Base-by-base conservation (phyloP, 23 tunicate species). In the Halocynthia roretzi region DNA sequence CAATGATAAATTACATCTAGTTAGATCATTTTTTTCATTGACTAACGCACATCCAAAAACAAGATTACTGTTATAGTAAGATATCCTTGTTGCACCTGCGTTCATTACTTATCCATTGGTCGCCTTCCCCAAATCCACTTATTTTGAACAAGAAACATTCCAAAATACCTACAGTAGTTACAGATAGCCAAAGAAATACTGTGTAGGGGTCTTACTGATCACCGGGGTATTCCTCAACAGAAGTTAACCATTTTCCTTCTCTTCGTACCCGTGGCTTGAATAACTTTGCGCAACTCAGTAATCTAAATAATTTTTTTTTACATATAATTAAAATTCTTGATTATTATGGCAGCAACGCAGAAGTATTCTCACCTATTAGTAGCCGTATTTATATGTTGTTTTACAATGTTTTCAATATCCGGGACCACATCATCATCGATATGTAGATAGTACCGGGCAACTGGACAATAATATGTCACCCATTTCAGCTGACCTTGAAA, bases 361-460 rank as follows among this genome's bases (percentile, higher is more conserved):
- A 58, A 14, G 5, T 14, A 58, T 58, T n/a, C 81, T 14, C 15
- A 85, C 89, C 76, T 62, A 9, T 6, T 5, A 15, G 51, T 56
- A 15, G 76, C 44, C 80, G 58, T 70, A 31, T 68, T 8, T 6
- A 77, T 5, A 52, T 82, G 54, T 50, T 82, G 73, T 6, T 68
- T 64, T 10, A 88, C 87, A 0, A 89, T 82, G n/a, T 61, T 54
- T 6, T 70, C 31, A 70, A 94, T 60, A 58, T 88, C 84, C 68
- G 74, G 87, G 48, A 94, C 81, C 44, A 94, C 99, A 78, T 94
- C 99, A 82, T 94, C 99, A 58, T 94, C 99, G 14, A 94, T 87
- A 54, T 94, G 99, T 72, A 94, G 68, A 20, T 72, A 78, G 72
- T 62, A 89, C 15, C 61, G 62, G 21, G 95, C 87, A 65, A 81